These are phyloP conservation scores for Calyptommatus sinebrachiatus DNA, from an alignment of 2,113 vertebrate species.

Conservation along the genomic window DNA sequence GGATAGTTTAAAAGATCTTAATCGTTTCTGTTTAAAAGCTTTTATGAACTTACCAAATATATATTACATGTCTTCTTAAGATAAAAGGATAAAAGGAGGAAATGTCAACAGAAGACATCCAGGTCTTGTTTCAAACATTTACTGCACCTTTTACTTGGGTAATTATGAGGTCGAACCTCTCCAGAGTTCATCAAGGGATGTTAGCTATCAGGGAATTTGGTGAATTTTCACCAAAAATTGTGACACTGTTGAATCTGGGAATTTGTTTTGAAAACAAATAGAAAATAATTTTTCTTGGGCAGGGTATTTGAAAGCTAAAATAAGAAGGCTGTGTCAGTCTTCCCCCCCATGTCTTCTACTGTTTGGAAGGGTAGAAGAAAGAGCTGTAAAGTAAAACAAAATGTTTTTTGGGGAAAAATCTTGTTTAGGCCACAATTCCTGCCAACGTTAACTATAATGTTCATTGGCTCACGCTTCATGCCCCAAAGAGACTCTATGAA, in stretches of 20 bases:
- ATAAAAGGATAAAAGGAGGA: conserved; percentile 62
- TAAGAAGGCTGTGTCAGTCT: background rate
- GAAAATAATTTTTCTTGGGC: conserved; percentile 22
- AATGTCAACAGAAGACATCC: conserved; percentile 67
- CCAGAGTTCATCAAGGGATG: conserved; percentile 39
- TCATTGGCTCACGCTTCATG: too few species aligned
- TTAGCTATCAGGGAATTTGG: conserved; percentile 47
- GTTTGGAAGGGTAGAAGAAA: background rate
- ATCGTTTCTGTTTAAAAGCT: conserved; percentile 68
- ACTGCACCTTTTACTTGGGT: conserved; percentile 67
- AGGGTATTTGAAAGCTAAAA: conserved; percentile 25
- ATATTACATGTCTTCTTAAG: conserved; percentile 54
- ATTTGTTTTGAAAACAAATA: conserved; percentile 39
- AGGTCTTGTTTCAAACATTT: conserved; percentile 58
- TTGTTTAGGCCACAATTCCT: too few species aligned
- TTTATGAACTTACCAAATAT: conserved; percentile 70
- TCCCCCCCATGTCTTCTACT: background rate
- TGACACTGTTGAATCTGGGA: conserved; percentile 47
- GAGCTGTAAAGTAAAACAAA: too few species aligned
- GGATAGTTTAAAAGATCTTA: conserved; percentile 64
- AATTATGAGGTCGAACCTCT: conserved; percentile 57
- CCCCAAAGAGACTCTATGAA: too few species aligned
- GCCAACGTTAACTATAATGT: too few species aligned
- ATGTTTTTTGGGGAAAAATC: too few species aligned
- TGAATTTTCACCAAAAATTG: conserved; percentile 49